Conservation (phyloP, 2,797 vertebrate genomes). For the Ispidina lecontei region DNA sequence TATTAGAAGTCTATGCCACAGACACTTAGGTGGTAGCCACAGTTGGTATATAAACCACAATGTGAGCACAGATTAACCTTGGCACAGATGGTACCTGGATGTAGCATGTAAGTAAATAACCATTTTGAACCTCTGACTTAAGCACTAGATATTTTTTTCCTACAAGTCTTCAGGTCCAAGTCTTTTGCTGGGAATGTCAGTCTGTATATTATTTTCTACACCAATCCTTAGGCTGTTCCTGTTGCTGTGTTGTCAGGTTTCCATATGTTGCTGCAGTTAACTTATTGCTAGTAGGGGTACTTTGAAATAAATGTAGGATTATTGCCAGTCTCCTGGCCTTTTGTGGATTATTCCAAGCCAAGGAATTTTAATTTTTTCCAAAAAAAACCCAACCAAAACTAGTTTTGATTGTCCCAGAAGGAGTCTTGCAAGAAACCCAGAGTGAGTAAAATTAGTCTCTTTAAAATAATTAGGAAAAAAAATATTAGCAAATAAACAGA, state of each 20-base stretch:
- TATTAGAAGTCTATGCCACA: neutral
- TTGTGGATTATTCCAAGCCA: neutral
- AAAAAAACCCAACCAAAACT: neutral
- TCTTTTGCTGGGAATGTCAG: neutral
- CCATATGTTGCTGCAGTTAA: neutral
- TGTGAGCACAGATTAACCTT: accelerated
- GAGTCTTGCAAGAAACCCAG: neutral
- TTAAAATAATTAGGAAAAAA: neutral
- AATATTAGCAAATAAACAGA: neutral
- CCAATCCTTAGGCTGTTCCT: neutral
- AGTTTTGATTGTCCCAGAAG: neutral
- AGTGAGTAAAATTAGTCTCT: neutral
- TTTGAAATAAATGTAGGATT: neutral
- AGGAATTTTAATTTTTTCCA: neutral
- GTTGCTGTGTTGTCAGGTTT: neutral
- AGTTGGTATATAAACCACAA: accelerated
- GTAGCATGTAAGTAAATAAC: neutral
- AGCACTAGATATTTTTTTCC: neutral
- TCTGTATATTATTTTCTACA: neutral
- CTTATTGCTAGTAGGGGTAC: neutral
- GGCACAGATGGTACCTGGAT: neutral
- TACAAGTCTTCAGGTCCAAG: neutral
- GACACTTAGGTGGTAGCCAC: accelerated
- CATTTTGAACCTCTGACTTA: neutral
- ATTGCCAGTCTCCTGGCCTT: neutral